Evolutionary conservation across 2,888 invertebrate species (phyloP), one percentile per base, ranked within the genome.

Genomic region (Parascotia fuliginaria): DNA sequence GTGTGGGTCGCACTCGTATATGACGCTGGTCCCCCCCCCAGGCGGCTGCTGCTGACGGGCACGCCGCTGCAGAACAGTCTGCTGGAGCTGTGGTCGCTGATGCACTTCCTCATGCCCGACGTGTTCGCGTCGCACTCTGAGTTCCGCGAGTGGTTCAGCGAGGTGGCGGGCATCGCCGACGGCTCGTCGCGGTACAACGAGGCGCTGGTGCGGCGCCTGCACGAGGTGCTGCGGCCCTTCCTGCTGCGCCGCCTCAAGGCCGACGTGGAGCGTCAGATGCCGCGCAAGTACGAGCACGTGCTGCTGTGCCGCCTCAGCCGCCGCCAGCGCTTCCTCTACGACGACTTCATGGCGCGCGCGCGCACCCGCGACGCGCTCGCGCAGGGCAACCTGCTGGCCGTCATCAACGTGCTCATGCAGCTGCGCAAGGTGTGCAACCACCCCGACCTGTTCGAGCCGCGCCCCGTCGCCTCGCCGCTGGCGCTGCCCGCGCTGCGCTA

Each of bases 121-220:
- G 97, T 98, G 66, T 99, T 99, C 93, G 97, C 98, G 68, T 98
- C 98, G 40, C 98, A 99, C 92, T 94, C 97, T 43, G 98, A 99
- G 89, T 98, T 98, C 85, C 98, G 98, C 84, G 98, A 98, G 89
- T 99, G 99, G 99, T 99, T 99, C 93, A 97, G 97, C 50, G 99
- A 98, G 33, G 96, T 99, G 60, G 97, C 98, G 49, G 84, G 78
- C 73, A 79, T 82, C 69, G 89, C 85, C 40, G 87, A 74, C 52
- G 77, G 77, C 69, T 69, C 76, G 58, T 66, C 70, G 67, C 72
- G 81, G 29, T 69, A 74, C 74, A 75, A 80, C 75, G 88, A 85
- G 62, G 83, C 80, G 72, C 83, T 81, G 19, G 78, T 85, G 75
- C 81, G 85, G 28, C 83, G 87, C 15, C 78, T 85, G 70, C 84